Evolutionary conservation across 2,113 vertebrate species (phyloP).

Genomic region (Pyrgilauda ruficollis): DNA sequence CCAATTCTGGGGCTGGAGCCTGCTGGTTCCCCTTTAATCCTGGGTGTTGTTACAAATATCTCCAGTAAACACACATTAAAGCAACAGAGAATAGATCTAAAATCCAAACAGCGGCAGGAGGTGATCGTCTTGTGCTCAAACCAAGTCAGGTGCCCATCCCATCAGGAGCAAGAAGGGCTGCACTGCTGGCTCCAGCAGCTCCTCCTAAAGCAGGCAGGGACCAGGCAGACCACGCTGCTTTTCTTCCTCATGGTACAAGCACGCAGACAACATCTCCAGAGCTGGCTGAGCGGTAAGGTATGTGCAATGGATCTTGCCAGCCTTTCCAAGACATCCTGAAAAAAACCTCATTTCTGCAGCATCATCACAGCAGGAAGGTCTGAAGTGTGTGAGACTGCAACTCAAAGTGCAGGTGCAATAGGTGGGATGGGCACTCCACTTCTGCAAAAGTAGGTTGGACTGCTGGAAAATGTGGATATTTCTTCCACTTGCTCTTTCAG

Average conservation of each 20-base stretch:
- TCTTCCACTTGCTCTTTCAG: background rate
- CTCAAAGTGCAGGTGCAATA: background rate
- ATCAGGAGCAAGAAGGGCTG: background rate
- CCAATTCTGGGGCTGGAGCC: fast-evolving
- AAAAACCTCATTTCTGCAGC: background rate
- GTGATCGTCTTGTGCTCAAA: background rate
- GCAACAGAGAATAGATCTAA: background rate
- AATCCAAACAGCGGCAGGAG: background rate
- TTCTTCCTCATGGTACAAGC: background rate
- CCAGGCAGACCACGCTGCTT: background rate
- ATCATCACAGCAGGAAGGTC: background rate
- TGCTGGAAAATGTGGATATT: background rate
- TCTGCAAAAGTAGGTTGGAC: background rate
- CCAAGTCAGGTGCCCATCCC: fast-evolving
- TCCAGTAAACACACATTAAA: background rate
- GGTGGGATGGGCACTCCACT: background rate
- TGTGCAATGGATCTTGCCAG: background rate
- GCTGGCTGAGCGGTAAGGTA: background rate
- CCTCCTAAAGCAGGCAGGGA: background rate
- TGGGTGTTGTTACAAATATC: background rate
- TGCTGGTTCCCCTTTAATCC: background rate
- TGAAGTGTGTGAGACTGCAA: background rate
- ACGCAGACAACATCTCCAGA: background rate
- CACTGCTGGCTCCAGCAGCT: background rate
- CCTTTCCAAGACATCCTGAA: background rate